phyloP scores from a whole-genome alignment of 2,113 vertebrate genomes.

The Rhodinocichla rosea region DNA sequence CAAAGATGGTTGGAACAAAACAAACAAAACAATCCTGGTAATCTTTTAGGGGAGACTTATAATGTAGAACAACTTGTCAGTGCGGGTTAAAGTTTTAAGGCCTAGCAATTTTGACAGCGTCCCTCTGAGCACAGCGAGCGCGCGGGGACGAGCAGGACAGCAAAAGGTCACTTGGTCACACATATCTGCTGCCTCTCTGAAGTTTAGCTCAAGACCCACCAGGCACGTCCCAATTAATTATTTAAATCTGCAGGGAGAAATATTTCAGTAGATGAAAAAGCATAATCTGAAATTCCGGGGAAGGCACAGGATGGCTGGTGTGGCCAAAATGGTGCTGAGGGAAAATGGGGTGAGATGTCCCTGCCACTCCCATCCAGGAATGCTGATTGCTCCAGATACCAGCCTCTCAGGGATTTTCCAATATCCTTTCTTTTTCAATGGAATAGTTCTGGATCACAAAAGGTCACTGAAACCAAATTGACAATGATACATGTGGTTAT shows the following conservation, averaged over 20 bases:
- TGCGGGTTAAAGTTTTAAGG: constrained; percentile 58
- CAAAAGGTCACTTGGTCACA: constrained; percentile 63
- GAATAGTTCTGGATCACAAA: constrained; percentile 37
- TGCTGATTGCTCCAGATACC: not conserved
- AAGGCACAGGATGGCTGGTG: not conserved
- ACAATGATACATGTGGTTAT: not conserved
- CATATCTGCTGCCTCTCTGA: constrained; percentile 7
- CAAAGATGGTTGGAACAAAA: constrained; percentile 31
- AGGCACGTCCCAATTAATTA: constrained; percentile 62
- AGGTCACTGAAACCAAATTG: constrained; percentile 37
- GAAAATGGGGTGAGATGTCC: not conserved
- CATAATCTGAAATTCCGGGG: not conserved
- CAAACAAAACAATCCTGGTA: constrained; percentile 42
- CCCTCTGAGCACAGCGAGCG: constrained; percentile 58
- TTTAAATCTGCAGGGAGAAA: constrained; percentile 44
- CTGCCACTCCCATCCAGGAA: not conserved
- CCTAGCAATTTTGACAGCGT: constrained; percentile 62
- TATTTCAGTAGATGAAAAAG: not conserved
- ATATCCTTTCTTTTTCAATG: not conserved
- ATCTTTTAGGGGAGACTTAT: constrained; percentile 59
- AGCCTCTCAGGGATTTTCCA: not conserved
- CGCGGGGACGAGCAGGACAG: constrained; percentile 40
- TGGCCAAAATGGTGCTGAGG: not conserved
- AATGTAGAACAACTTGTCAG: constrained; percentile 64
- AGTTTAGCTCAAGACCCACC: constrained; percentile 46